Conservation (phyloP, 2,888 invertebrate species). For the Caradrina kadenii region DNA sequence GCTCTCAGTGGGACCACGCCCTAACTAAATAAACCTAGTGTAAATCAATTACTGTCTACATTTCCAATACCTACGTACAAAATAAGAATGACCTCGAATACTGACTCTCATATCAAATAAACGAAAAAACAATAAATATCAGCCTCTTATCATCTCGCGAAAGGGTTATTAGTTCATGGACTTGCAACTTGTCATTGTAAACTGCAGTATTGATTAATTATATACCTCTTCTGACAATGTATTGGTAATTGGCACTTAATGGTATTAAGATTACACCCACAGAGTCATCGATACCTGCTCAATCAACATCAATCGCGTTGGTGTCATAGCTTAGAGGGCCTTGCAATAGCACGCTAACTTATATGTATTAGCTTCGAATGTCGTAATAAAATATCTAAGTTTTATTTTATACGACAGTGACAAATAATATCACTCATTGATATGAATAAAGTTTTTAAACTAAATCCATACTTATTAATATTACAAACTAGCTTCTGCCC, state of each 20-base stretch:
- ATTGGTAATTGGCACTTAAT: neutral
- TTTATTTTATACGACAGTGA: neutral
- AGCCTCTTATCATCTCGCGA: constrained; percentile 33
- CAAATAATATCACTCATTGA: neutral
- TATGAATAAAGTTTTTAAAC: neutral
- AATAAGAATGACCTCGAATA: constrained; percentile 4
- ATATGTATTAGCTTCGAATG: neutral
- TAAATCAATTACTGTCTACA: neutral
- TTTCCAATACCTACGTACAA: neutral
- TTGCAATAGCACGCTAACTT: neutral
- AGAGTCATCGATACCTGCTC: neutral
- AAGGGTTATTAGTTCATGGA: constrained; percentile 50
- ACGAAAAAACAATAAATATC: constrained; percentile 41
- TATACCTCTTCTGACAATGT: constrained; percentile 12
- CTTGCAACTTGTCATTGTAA: constrained; percentile 29
- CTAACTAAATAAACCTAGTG: neutral
- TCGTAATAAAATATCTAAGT: neutral
- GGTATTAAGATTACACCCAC: neutral
- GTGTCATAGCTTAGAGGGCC: neutral
- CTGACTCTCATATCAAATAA: constrained; percentile 35
- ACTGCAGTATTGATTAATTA: constrained; percentile 27
- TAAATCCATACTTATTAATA: neutral
- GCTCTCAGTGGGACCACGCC: too few species aligned
- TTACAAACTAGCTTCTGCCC: too few species aligned
- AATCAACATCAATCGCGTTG: neutral